phyloP scores from a whole-genome alignment of 2,113 vertebrate genomes.

The Odontophorus gujanensis region DNA sequence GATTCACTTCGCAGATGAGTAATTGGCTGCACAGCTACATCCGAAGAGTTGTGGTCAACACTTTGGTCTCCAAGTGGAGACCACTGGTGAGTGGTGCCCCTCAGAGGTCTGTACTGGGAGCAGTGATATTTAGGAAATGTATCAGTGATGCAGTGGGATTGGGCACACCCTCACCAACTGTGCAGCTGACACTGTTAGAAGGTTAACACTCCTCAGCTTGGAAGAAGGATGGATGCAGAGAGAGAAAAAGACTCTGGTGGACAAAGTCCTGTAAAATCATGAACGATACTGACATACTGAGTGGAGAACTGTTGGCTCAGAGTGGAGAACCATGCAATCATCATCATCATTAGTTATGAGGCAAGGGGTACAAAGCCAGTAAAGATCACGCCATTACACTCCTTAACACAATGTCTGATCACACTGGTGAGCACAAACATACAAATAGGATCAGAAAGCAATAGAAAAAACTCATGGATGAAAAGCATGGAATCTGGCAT shows the following conservation, averaged over 20 bases:
- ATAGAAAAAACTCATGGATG: fast-evolving
- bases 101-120: neutral
- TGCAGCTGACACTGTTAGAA: neutral
- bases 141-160: neutral
- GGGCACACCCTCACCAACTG: neutral
- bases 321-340: neutral
- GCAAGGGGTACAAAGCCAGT: neutral
- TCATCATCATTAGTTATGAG: neutral
- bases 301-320: neutral
- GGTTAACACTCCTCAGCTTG: neutral
- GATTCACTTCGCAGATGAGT: neutral
- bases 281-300: neutral
- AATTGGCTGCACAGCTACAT: neutral
- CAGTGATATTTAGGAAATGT: neutral
- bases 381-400: neutral
- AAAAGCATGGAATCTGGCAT: neutral
- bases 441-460: neutral
- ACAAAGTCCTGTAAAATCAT: neutral
- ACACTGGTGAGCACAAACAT: neutral
- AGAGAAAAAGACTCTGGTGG: neutral
- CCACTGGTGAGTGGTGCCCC: neutral
- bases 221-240: neutral
- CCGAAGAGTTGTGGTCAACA: neutral
- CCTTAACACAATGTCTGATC: neutral
- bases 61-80: neutral